phyloP scores from a whole-genome alignment of 1,140 invertebrate genomes.

The Trachelipus rathkii region DNA sequence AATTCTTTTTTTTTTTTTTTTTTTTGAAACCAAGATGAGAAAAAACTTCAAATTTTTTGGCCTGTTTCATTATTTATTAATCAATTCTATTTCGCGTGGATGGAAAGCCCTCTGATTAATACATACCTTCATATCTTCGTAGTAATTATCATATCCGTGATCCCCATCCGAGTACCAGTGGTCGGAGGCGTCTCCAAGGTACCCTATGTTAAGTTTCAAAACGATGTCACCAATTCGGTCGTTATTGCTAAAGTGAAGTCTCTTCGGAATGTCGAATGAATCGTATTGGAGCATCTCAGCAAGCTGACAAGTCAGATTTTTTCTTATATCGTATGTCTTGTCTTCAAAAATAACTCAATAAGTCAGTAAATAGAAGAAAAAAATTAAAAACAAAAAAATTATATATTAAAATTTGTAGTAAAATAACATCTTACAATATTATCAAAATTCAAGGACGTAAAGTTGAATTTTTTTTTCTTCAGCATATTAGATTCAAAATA shows the following conservation, averaged over 20 bases:
- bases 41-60: too few species aligned
- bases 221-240: slow-evolving; percentile 32
- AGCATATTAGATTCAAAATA: too few species aligned
- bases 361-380: background rate
- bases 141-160: slow-evolving; percentile 23
- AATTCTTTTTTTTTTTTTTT: too few species aligned
- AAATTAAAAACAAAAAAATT: too few species aligned
- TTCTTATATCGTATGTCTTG: slow-evolving; percentile 7
- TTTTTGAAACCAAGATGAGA: too few species aligned
- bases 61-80: too few species aligned
- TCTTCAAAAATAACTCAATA: slow-evolving; percentile 11
- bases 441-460: too few species aligned
- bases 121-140: slow-evolving; percentile 9
- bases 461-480: too few species aligned
- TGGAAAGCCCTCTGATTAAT: too few species aligned
- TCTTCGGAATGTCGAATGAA: slow-evolving; percentile 13
- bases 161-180: slow-evolving; percentile 20
- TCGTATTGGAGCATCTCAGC: slow-evolving; percentile 11
- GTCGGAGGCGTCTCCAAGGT: background rate
- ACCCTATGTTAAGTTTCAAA: slow-evolving; percentile 26
- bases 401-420: too few species aligned
- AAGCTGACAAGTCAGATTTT: slow-evolving; percentile 18
- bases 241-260: slow-evolving; percentile 37
- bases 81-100: too few species aligned
- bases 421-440: too few species aligned